Evolutionary conservation across 2,888 invertebrate species (phyloP).

Genomic region (Catocala fraxini): DNA sequence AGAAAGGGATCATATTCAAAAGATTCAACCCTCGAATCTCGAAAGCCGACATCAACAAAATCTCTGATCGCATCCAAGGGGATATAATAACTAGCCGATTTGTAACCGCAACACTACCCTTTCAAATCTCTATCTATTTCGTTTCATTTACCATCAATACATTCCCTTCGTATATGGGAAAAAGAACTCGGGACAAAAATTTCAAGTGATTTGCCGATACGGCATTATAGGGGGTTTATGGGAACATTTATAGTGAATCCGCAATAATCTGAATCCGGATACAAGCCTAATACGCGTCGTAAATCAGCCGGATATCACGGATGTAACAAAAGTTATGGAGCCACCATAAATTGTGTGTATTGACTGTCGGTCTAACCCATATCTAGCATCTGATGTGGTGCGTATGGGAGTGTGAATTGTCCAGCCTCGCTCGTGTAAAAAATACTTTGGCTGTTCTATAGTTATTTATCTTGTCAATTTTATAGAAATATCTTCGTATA

Average conservation of each 20-base stretch:
- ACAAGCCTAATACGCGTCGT: constrained; percentile 63
- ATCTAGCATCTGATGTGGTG: constrained; percentile 34
- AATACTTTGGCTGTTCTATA: not conserved
- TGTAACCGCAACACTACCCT: constrained; percentile 7
- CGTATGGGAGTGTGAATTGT: constrained; percentile 13
- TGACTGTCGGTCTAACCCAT: constrained; percentile 60
- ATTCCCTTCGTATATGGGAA: constrained; percentile 8
- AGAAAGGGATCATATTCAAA: too few species aligned
- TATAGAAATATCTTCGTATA: too few species aligned
- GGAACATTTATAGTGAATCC: constrained; percentile 50
- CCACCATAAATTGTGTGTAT: constrained; percentile 69
- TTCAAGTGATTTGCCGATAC: constrained; percentile 13
- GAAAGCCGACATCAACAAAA: too few species aligned
- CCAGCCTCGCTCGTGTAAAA: not conserved
- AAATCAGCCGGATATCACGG: constrained; percentile 70
- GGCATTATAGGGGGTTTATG: constrained; percentile 36
- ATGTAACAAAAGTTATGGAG: constrained; percentile 72
- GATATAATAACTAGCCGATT: not conserved
- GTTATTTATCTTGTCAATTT: too few species aligned
- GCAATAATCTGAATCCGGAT: constrained; percentile 61
- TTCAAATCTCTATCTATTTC: not conserved
- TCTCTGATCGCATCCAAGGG: too few species aligned
- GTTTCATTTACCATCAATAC: constrained; percentile 13
- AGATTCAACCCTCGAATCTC: too few species aligned
- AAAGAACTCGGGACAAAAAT: constrained; percentile 9